These are phyloP conservation scores for Dasypogon diadema DNA, from an alignment of 2,888 invertebrate genomes.

Conservation along the genomic window DNA sequence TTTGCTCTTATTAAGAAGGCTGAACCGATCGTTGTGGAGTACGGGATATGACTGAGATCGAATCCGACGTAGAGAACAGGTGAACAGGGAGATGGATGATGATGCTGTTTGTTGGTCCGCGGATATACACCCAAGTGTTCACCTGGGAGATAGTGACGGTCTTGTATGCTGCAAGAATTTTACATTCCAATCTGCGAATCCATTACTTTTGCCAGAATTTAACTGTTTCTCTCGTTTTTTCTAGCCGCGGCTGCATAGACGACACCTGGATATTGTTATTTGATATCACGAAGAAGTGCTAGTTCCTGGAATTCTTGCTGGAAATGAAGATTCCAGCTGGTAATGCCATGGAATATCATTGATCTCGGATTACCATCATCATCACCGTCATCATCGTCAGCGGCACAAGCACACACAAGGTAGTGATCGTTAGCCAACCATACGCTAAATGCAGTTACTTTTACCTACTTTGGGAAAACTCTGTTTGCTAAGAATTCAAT, in stretches of 20 bases:
- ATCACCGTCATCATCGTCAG: too few relatives aligned
- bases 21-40: slow-evolving; percentile 51
- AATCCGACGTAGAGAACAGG: slow-evolving; percentile 28
- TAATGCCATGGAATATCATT: slow-evolving; percentile 3
- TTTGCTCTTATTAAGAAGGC: neutral
- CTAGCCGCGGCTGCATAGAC: neutral
- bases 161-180: slow-evolving; percentile 38
- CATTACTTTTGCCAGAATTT: slow-evolving; percentile 51
- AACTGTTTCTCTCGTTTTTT: slow-evolving; percentile 54
- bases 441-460: slow-evolving; percentile 34
- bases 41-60: slow-evolving; percentile 52
- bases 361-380: slow-evolving; percentile 7
- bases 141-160: neutral
- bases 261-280: slow-evolving; percentile 9
- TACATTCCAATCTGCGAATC: slow-evolving; percentile 18
- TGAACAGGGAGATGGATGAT: slow-evolving; percentile 4
- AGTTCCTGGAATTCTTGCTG: slow-evolving; percentile 16
- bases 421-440: neutral
- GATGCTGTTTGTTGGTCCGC: neutral
- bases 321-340: neutral
- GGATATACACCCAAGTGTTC: neutral
- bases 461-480: slow-evolving; percentile 33
- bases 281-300: slow-evolving; percentile 10
- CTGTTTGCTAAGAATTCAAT: neutral
- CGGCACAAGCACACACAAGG: neutral